A percentile compares a stretch with the other conserved stretches of the same genome.
Conservation (phyloP, 2,113 vertebrate species). For the Jaculus jaculus region DNA sequence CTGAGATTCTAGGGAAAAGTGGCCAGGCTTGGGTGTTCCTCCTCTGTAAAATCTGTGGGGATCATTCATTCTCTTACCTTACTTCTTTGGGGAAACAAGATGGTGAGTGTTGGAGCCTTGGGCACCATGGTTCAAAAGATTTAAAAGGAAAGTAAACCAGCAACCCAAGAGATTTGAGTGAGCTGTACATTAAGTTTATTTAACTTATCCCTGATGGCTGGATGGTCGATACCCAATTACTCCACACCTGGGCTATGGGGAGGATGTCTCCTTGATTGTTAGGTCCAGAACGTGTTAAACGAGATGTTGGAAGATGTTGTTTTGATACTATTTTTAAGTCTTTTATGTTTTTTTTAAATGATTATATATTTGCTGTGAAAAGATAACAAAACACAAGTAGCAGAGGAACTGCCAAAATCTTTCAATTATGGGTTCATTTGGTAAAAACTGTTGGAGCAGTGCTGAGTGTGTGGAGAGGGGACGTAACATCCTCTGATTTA, state of each 20-base stretch:
- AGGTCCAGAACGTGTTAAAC: not conserved
- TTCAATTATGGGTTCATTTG: too few relatives aligned
- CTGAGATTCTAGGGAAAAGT: not conserved
- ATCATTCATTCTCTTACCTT: not conserved
- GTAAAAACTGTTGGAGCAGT: not conserved
- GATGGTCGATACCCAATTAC: not conserved
- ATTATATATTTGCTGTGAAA: not conserved
- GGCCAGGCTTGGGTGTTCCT: not conserved
- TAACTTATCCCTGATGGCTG: not conserved
- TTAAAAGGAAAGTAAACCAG: not conserved
- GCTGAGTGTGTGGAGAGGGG: not conserved
- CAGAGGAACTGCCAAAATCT: not conserved
- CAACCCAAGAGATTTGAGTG: accelerated
- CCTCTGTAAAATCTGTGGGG: not conserved
- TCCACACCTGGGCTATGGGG: accelerated
- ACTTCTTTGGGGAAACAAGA: not conserved
- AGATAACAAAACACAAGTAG: not conserved
- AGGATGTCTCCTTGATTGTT: not conserved
- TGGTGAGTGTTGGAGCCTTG: not conserved
- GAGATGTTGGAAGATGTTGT: not conserved
- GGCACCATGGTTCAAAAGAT: not conserved
- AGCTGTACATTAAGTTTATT: too few relatives aligned
- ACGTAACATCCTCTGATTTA: not conserved
- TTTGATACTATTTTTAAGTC: not conserved
- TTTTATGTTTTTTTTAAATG: not conserved